Evolutionary conservation across 2,888 invertebrate genomes (phyloP).

Genomic region (Aphodius granarius): DNA sequence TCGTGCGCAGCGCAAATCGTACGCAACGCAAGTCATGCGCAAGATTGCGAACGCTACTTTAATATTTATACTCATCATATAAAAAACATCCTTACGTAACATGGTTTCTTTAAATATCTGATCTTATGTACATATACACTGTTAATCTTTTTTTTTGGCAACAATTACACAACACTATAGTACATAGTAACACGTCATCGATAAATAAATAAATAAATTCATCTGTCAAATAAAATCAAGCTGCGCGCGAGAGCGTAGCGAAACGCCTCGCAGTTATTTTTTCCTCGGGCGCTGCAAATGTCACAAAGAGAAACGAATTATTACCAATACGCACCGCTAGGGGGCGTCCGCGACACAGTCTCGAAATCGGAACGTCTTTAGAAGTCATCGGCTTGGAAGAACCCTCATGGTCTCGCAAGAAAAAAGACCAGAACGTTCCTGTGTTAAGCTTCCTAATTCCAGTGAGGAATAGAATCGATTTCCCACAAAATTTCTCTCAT

Average conservation of each 20-base stretch:
- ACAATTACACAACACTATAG: background rate
- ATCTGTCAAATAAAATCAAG: background rate
- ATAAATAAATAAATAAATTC: background rate
- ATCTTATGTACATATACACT: background rate
- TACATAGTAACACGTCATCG: background rate
- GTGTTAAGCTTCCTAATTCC: background rate
- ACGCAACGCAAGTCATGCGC: no score
- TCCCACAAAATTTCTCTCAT: background rate
- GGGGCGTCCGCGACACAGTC: background rate
- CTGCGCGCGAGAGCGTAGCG: background rate
- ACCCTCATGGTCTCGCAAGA: background rate
- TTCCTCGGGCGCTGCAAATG: background rate
- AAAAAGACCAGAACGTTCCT: background rate
- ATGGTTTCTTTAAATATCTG: background rate
- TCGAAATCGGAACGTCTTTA: background rate
- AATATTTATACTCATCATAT: background rate
- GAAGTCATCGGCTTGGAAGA: no score
- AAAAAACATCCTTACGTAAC: background rate
- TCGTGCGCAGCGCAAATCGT: no score
- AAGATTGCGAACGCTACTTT: no score
- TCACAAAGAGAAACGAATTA: background rate
- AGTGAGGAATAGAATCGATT: background rate
- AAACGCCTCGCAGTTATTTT: background rate
- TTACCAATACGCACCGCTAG: background rate
- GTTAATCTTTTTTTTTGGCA: background rate